These are phyloP conservation scores for Spheniscus humboldti DNA, from an alignment of 2,797 vertebrate genomes.

Conservation along the genomic window DNA sequence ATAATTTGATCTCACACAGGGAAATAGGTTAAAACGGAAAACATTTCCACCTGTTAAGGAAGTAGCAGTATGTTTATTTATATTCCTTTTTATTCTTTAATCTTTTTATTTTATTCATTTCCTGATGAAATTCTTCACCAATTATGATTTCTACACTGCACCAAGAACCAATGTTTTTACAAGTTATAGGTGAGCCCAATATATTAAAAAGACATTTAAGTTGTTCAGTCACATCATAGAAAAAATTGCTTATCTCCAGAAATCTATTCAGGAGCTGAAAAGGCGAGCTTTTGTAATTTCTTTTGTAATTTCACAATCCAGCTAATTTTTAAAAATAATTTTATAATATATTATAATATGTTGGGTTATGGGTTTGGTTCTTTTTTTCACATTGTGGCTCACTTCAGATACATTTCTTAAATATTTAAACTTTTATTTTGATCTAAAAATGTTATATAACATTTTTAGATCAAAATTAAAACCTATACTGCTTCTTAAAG, in stretches of 20 bases:
- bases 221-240: not conserved
- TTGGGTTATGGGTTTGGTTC: not conserved
- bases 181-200: not conserved
- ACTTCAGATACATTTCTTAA: not conserved
- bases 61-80: not conserved
- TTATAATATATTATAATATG: not conserved
- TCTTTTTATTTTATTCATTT: not conserved
- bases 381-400: not conserved
- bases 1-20: not conserved
- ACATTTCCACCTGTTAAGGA: not conserved
- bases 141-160: not conserved
- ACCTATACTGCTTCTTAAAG: not conserved
- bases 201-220: not conserved
- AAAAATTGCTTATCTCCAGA: not conserved
- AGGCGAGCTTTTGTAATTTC: not conserved
- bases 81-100: not conserved
- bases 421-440: not conserved
- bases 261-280: not conserved
- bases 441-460: not conserved
- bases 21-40: not conserved
- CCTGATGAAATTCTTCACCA: not conserved
- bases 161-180: not conserved
- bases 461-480: not conserved
- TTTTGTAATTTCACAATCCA: not conserved
- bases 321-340: not conserved